Conservation (phyloP, 64 coral and sea anemone species). For the Porites lutea region DNA sequence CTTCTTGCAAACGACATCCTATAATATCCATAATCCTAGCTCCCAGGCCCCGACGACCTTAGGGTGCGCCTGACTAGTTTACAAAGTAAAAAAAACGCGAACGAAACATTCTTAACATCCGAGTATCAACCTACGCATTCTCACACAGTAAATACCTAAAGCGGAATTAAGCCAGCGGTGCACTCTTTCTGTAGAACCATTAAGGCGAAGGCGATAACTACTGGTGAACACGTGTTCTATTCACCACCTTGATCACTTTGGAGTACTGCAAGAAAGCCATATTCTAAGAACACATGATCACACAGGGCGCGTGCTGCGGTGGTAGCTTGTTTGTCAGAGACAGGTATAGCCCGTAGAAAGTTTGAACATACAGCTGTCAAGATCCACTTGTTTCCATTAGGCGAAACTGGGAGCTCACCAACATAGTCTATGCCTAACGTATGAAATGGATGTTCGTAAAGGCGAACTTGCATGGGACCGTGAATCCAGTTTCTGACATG, state of each 20-base stretch:
- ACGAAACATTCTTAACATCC: too few relatives aligned
- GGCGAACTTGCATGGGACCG: conserved; percentile 25
- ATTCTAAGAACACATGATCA: conserved; percentile 23
- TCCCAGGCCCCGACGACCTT: too few relatives aligned
- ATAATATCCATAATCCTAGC: too few relatives aligned
- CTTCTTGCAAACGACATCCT: too few relatives aligned
- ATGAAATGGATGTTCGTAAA: conserved; percentile 29
- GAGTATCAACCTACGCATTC: too few relatives aligned
- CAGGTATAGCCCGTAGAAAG: conserved; percentile 53
- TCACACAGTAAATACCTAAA: conserved; percentile 47
- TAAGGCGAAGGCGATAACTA: conserved; percentile 36
- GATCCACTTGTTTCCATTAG: conserved; percentile 33
- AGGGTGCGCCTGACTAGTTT: too few relatives aligned
- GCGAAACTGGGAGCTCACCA: not conserved
- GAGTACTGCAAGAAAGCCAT: conserved; percentile 28
- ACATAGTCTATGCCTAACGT: conserved; percentile 27
- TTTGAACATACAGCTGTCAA: conserved; percentile 51
- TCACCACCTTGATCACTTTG: conserved; percentile 52
- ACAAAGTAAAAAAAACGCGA: too few relatives aligned
- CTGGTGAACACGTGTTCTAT: conserved; percentile 57
- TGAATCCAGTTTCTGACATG: conserved; percentile 42
- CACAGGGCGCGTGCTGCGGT: conserved; percentile 23
- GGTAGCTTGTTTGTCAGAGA: conserved; percentile 27
- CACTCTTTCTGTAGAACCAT: conserved; percentile 31
- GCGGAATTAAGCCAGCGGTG: conserved; percentile 52